Evolutionary conservation across 2,113 vertebrate genomes (phyloP).

Genomic region (Anguilla rostrata): DNA sequence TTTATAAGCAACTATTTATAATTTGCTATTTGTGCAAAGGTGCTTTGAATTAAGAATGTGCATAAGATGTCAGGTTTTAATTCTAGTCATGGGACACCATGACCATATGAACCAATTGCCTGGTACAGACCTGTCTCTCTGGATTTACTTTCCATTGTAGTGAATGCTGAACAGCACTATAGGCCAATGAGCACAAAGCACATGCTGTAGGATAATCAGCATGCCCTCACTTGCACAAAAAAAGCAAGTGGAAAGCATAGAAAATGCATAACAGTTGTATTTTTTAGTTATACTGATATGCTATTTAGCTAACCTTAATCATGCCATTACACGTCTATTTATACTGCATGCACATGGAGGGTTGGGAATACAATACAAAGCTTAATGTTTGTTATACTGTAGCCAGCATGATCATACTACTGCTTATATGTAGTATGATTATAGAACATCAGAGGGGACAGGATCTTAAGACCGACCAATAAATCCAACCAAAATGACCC

Average conservation of each 20-base stretch:
- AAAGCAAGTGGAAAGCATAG: not conserved
- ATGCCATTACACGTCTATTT: not conserved
- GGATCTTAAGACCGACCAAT: conserved; percentile 73
- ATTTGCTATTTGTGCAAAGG: no score
- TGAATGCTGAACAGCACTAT: no score
- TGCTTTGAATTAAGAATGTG: not conserved
- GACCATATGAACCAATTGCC: not conserved
- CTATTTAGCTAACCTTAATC: not conserved
- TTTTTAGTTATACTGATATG: not conserved
- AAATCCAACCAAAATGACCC: conserved; percentile 63
- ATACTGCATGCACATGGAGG: not conserved
- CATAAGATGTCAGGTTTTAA: not conserved
- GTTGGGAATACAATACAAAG: not conserved
- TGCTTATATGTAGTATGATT: conserved; percentile 68
- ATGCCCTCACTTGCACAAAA: no score
- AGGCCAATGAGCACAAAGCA: no score
- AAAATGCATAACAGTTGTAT: not conserved
- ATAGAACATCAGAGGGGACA: conserved; percentile 65
- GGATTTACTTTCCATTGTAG: not conserved
- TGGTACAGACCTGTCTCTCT: not conserved
- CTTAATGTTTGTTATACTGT: not conserved
- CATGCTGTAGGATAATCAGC: no score
- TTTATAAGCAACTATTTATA: no score
- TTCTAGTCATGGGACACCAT: not conserved
- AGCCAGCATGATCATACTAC: conserved; percentile 29